Evolutionary conservation across 2,113 vertebrate species (phyloP).

Genomic region (Mastomys natalensis): DNA sequence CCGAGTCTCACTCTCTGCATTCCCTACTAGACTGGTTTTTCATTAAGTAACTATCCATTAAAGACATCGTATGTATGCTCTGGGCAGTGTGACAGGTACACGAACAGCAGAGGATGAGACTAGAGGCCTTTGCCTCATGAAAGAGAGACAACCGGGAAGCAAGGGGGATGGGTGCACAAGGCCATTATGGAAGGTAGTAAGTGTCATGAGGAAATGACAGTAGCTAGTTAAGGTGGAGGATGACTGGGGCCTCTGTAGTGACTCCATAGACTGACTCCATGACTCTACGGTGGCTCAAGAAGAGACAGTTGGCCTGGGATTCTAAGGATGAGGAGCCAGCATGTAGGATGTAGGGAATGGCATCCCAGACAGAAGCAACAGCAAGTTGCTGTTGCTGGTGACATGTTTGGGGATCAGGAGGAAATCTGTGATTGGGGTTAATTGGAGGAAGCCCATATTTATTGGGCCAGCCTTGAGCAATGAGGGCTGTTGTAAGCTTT

Average conservation of each 20-base stretch:
- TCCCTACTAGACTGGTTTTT: background rate
- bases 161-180: background rate
- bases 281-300: background rate
- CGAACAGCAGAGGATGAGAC: background rate
- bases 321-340: background rate
- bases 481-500: background rate
- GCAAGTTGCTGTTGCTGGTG: background rate
- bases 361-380: background rate
- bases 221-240: background rate
- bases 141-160: background rate
- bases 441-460: background rate
- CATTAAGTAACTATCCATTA: background rate
- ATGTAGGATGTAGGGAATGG: background rate
- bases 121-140: slow-evolving; percentile 16
- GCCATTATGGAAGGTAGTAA: background rate
- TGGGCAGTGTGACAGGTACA: background rate
- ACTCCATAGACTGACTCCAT: too few species aligned
- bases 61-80: background rate
- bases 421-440: background rate
- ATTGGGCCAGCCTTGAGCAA: background rate
- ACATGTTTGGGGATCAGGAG: background rate
- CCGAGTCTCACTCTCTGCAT: background rate
- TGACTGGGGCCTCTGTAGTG: background rate
- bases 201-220: background rate
- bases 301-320: background rate